A percentile compares a stretch with the other conserved stretches of the same genome.
Conservation (phyloP, 2,113 vertebrate genomes). For the Laticauda colubrina region DNA sequence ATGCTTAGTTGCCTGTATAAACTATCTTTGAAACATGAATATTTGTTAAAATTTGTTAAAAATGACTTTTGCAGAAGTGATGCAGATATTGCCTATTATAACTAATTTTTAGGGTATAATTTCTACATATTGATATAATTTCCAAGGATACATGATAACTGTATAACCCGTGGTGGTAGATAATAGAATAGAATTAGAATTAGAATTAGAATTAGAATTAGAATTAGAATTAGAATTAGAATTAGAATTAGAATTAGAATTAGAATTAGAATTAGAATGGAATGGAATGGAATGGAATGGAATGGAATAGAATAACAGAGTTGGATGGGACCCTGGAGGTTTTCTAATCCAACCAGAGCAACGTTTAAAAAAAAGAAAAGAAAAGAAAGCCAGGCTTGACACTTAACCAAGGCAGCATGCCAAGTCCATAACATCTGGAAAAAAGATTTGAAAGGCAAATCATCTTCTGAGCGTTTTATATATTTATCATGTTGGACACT, state of each 20-base stretch:
- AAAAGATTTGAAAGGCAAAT: constrained; percentile 70
- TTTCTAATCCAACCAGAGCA: constrained; percentile 63
- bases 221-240: too few relatives aligned
- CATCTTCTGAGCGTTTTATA: constrained; percentile 63
- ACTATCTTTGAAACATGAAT: neutral
- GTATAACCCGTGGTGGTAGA: neutral
- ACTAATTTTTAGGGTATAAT: neutral
- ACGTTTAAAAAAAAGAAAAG: constrained; percentile 57
- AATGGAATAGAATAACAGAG: too few relatives aligned
- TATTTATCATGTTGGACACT: constrained; percentile 61
- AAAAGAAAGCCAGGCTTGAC: constrained; percentile 66
- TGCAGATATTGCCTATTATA: neutral
- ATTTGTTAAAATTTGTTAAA: neutral
- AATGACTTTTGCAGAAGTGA: neutral
- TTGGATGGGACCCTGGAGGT: too few relatives aligned
- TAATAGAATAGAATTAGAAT: too few relatives aligned
- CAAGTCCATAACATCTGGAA: constrained; percentile 79
- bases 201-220: too few relatives aligned
- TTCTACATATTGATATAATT: neutral
- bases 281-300: too few relatives aligned
- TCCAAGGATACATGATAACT: neutral
- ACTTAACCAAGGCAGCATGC: constrained; percentile 75
- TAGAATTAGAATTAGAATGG: too few relatives aligned
- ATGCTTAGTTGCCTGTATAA: neutral
- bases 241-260: too few relatives aligned